A percentile compares a stretch with the other conserved stretches of the same genome.
These are phyloP conservation scores for Ictalurus punctatus DNA, from an alignment of 2,113 vertebrate species.

Conservation along the genomic window DNA sequence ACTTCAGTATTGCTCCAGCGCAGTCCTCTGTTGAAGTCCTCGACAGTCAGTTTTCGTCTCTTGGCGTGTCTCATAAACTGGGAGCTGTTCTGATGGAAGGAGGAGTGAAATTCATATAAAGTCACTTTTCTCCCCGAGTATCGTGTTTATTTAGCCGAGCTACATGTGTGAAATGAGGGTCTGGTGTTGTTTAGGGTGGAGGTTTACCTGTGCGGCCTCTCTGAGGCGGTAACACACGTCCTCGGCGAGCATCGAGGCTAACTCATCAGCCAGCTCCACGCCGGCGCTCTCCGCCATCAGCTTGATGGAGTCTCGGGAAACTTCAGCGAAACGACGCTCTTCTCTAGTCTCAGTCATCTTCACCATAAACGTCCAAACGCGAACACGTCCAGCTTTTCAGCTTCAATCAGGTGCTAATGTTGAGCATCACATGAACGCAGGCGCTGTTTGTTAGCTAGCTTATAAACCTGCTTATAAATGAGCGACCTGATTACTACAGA, in stretches of 20 bases:
- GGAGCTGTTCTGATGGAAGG: slow-evolving; percentile 80
- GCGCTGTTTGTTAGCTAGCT: too few species aligned
- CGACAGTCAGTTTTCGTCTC: slow-evolving; percentile 83
- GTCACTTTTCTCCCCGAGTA: background rate
- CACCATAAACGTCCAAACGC: background rate
- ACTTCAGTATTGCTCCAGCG: slow-evolving; percentile 93
- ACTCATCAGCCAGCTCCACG: slow-evolving; percentile 83
- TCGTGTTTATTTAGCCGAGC: too few species aligned
- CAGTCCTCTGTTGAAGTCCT: slow-evolving; percentile 88
- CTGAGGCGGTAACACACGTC: slow-evolving; percentile 89
- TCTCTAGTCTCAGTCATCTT: slow-evolving; percentile 83
- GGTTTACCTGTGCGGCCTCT: slow-evolving; percentile 83
- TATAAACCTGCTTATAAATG: background rate
- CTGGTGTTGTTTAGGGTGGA: background rate
- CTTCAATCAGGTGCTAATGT: background rate
- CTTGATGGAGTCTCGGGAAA: slow-evolving; percentile 84
- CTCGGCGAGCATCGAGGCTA: slow-evolving; percentile 83
- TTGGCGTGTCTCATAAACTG: slow-evolving; percentile 90
- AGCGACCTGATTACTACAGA: too few species aligned
- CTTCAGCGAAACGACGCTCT: slow-evolving; percentile 87
- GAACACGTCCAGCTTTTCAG: background rate
- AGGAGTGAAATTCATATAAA: background rate
- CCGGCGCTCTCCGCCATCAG: slow-evolving; percentile 86
- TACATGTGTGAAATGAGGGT: background rate
- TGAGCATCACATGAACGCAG: background rate